Base-by-base conservation (phyloP, 2,888 invertebrate species). In the Acronicta leporina region DNA sequence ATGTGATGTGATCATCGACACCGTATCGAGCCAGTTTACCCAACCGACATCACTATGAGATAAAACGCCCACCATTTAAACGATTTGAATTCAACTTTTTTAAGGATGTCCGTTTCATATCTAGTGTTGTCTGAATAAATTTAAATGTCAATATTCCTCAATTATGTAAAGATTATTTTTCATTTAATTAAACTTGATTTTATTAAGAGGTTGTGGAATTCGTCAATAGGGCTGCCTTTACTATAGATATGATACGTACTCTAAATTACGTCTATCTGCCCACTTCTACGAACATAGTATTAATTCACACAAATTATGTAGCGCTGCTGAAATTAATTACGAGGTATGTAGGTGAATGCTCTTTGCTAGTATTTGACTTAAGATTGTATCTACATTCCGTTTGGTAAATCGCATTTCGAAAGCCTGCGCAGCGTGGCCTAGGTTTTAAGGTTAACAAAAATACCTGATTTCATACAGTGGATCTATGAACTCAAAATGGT, bases 11-110 rank as follows among this genome's bases (percentile, higher is more conserved):
- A 69, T 73, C 76, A 72, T 78, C 77, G 69, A 67, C 51, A 63
- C n/a, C n/a, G 59, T 59, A 63, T 73, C 80, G 75, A 75, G 75
- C 68, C 80, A 74, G 76, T 83, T 85, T 82, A 77, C 84, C 82
- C 80, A 84, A 84, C 75, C 77, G 66, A 55, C 70, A 65, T 75
- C 74, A 76, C 77, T 68, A 65, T 62, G 58, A 79, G 73, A 79
- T 82, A 73, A 76, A 83, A 45, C 82, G 79, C 73, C 77, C 73
- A 81, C 82, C 70, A 68, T 73, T 70, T 72, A 69, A 63, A 59
- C 57, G 72, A 75, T 75, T 75, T 63, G 63, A 70, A 70, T 79
- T 70, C 73, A 13, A 41, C 30, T 30, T 20, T 63, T 70, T 53
- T 38, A n/a, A 13, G 35, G 25, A 46, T 43, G 46, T 45, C 42